Conservation (phyloP, 53 echinoderm and acorn worm species). For the Zoroaster sp. region DNA sequence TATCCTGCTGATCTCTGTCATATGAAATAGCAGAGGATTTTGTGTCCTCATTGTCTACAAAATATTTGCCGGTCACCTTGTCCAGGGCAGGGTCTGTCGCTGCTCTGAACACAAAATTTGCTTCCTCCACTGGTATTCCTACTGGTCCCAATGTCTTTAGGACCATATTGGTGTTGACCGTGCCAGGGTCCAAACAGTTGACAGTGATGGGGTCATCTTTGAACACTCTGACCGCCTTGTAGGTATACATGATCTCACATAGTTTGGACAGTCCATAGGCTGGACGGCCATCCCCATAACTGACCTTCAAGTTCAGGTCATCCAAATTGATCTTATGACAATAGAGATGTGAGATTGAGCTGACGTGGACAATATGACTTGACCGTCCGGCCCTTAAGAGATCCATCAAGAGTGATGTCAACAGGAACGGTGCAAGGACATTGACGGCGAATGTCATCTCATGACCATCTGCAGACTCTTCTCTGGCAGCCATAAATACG, state of each 20-base stretch:
- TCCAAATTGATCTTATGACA: slow-evolving; percentile 30
- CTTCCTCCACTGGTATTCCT: slow-evolving; percentile 66
- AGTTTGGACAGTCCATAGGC: slow-evolving; percentile 81
- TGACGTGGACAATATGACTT: slow-evolving; percentile 69
- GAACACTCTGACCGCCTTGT: slow-evolving; percentile 63
- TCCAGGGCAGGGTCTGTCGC: slow-evolving; percentile 59
- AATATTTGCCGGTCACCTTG: slow-evolving; percentile 75
- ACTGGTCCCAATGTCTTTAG: slow-evolving; percentile 52
- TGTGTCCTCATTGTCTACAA: slow-evolving; percentile 39
- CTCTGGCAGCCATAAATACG: slow-evolving; percentile 44
- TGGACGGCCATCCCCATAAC: slow-evolving; percentile 57
- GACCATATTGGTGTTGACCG: slow-evolving; percentile 82
- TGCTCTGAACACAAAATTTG: slow-evolving; percentile 74
- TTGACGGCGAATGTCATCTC: slow-evolving; percentile 91
- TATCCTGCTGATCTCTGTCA: slow-evolving; percentile 49
- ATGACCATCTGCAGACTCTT: slow-evolving; percentile 68
- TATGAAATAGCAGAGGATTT: slow-evolving; percentile 46
- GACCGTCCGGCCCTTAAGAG: slow-evolving; percentile 56
- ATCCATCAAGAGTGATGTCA: slow-evolving; percentile 71
- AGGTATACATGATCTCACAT: slow-evolving; percentile 70
- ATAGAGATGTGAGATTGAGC: slow-evolving; percentile 70
- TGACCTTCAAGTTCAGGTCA: slow-evolving; percentile 55
- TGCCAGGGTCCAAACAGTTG: slow-evolving; percentile 84
- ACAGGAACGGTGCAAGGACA: slow-evolving; percentile 78
- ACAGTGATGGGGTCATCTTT: slow-evolving; percentile 53